A percentile compares a stretch with the other conserved stretches of the same genome.
phyloP scores from a whole-genome alignment of 1,140 invertebrate genomes.

The Penaeus chinensis region DNA sequence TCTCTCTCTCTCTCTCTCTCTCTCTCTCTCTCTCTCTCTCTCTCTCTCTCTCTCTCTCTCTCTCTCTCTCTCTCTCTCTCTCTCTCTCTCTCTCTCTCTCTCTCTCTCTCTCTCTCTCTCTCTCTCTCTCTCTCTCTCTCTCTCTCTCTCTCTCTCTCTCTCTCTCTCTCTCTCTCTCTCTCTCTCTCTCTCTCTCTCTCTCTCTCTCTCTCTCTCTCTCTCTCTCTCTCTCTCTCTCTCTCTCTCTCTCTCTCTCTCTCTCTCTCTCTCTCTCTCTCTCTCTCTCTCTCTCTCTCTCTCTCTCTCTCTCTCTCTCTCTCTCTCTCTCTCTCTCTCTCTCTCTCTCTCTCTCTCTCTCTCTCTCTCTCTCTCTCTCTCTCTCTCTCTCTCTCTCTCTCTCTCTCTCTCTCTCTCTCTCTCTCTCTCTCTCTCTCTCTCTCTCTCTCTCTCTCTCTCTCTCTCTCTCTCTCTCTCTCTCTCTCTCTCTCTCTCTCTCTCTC shows the following conservation, averaged over 20 bases:
- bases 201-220: neutral
- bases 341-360: neutral
- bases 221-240: neutral
- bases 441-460: slow-evolving; percentile 3
- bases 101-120: neutral
- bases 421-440: neutral
- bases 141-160: slow-evolving; percentile 1
- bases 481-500: neutral
- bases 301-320: neutral
- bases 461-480: neutral
- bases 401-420: too few species aligned
- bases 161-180: neutral
- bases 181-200: neutral
- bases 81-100: neutral
- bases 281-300: slow-evolving; percentile 2
- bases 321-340: neutral
- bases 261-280: too few species aligned
- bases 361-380: neutral
- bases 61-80: neutral
- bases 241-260: neutral
- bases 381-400: slow-evolving; percentile 10
- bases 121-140: neutral
- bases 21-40: neutral
- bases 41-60: neutral
- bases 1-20: neutral